Evolutionary conservation across 2,888 invertebrate genomes (phyloP).

Genomic region (Deilephila porcellus): DNA sequence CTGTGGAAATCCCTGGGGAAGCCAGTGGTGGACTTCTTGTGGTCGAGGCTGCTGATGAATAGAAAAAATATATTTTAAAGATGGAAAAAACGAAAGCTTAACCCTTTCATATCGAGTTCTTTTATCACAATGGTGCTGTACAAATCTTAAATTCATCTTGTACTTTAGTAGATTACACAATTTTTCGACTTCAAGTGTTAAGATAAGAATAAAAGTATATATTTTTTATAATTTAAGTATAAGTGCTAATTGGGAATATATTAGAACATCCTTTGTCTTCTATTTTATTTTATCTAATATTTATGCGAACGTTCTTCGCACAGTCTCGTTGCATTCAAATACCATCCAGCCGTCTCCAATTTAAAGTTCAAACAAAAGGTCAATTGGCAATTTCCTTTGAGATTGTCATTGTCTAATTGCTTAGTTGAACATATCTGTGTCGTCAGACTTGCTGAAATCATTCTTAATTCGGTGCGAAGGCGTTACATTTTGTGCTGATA

Average conservation of each 20-base stretch:
- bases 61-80: too few relatives aligned
- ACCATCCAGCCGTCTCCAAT: conserved; percentile 58
- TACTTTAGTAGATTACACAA: too few relatives aligned
- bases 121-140: too few relatives aligned
- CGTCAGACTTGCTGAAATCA: conserved; percentile 49
- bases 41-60: too few relatives aligned
- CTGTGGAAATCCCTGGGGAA: too few relatives aligned
- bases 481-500: conserved; percentile 27
- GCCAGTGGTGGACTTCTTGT: too few relatives aligned
- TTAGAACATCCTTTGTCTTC: conserved; percentile 4
- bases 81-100: too few relatives aligned
- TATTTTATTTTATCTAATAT: conserved; percentile 21
- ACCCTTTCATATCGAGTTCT: too few relatives aligned
- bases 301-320: conserved; percentile 23
- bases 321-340: conserved; percentile 37
- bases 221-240: neutral
- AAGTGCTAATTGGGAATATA: conserved; percentile 4
- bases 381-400: conserved; percentile 82
- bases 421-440: conserved; percentile 56
- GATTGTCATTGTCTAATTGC: conserved; percentile 78
- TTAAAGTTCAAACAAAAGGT: conserved; percentile 76
- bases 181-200: too few relatives aligned
- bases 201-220: too few relatives aligned
- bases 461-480: conserved; percentile 45
- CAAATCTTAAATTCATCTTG: too few relatives aligned